phyloP scores from a whole-genome alignment of 2,113 vertebrate species.

The Cheirogaleus medius region DNA sequence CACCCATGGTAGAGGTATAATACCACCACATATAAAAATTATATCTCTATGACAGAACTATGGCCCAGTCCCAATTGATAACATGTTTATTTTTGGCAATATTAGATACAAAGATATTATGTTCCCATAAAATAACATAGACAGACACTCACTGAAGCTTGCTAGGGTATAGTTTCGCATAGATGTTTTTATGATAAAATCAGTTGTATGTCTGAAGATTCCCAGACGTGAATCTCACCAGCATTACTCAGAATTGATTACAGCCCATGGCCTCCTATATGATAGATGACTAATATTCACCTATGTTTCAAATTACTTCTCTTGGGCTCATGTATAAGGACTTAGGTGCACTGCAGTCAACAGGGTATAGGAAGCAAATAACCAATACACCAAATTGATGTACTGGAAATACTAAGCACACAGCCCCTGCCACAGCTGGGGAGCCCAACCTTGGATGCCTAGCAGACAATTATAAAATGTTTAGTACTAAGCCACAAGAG shows the following conservation, averaged over 20 bases:
- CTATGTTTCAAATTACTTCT: slow-evolving; percentile 40
- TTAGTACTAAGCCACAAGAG: neutral
- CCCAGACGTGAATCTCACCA: neutral
- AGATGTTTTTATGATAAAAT: neutral
- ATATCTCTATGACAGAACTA: neutral
- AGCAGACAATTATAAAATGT: neutral
- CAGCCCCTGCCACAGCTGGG: neutral
- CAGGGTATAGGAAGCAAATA: neutral
- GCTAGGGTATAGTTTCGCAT: neutral
- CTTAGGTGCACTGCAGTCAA: neutral
- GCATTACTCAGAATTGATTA: neutral
- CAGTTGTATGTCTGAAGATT: neutral
- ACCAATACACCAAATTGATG: neutral
- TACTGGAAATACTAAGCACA: neutral
- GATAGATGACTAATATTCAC: neutral
- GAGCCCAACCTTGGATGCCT: neutral
- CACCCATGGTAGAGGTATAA: neutral
- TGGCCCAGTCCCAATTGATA: neutral
- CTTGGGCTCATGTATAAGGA: neutral
- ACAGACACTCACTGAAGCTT: neutral
- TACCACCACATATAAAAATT: neutral
- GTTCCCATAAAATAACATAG: neutral
- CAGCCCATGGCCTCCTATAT: neutral
- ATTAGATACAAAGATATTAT: neutral
- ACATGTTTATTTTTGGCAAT: neutral